Conservation (phyloP, 2,797 vertebrate genomes). For the Propithecus deckenii region DNA sequence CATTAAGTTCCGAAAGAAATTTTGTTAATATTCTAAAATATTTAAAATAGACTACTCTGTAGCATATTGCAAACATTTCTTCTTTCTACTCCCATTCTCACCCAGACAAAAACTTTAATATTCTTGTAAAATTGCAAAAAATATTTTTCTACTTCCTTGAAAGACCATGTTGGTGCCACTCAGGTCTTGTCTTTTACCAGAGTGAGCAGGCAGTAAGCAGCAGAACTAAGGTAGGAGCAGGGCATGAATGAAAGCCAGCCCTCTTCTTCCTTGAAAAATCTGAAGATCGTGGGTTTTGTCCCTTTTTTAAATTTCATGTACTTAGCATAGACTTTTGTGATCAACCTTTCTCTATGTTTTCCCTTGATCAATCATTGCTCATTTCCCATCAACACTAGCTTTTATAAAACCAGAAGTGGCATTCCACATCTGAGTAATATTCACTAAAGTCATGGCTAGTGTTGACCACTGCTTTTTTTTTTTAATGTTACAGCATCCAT, state of each 20-base stretch:
- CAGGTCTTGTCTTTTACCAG: neutral
- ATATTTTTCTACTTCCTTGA: too few species aligned
- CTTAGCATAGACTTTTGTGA: neutral
- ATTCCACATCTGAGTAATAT: neutral
- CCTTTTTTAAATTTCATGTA: neutral
- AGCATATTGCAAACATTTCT: neutral
- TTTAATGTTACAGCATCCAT: neutral
- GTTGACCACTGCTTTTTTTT: neutral
- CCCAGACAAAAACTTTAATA: neutral
- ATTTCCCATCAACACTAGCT: neutral
- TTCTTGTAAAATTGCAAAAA: neutral
- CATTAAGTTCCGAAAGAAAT: neutral
- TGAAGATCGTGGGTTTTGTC: neutral
- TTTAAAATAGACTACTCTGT: neutral
- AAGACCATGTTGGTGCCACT: neutral
- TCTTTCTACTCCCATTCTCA: neutral
- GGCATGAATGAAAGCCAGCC: neutral
- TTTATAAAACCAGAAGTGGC: neutral
- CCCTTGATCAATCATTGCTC: neutral
- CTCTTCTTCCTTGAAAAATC: neutral
- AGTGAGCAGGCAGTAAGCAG: neutral
- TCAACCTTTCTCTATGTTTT: neutral
- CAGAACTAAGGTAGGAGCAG: neutral
- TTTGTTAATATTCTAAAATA: neutral
- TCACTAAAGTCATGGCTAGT: neutral